Conservation (phyloP, 2,113 vertebrate species). For the Lophochroa leadbeateri region DNA sequence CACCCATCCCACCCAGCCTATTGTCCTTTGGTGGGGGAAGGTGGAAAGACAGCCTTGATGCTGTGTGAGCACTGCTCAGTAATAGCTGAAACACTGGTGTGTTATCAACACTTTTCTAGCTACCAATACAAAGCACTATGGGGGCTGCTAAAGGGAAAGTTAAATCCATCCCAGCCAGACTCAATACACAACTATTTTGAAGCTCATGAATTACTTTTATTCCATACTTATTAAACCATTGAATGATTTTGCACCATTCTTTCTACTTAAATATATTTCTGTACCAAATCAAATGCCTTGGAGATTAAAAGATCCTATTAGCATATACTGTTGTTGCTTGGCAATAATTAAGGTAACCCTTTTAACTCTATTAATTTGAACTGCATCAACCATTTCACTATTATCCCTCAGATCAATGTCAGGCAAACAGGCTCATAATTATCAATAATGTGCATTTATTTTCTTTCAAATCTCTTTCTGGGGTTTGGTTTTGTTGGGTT, state of each 20-base stretch:
- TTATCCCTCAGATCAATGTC: not conserved
- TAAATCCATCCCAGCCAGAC: not conserved
- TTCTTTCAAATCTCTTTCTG: not conserved
- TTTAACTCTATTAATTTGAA: conserved; percentile 34
- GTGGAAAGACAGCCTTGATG: not conserved
- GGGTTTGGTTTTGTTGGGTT: not conserved
- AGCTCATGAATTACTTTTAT: not conserved
- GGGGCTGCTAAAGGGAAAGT: not conserved
- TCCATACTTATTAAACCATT: not conserved
- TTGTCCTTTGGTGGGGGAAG: rapidly evolving
- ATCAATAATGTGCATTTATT: not conserved
- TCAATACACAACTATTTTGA: not conserved
- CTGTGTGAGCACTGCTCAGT: not conserved
- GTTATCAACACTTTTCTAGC: not conserved
- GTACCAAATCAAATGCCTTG: not conserved
- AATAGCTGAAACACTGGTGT: not conserved
- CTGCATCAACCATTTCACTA: not conserved
- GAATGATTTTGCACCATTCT: not conserved
- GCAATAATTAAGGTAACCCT: not conserved
- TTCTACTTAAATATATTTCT: not conserved
- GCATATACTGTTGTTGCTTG: not conserved
- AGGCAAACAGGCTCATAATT: not conserved
- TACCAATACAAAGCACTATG: not conserved
- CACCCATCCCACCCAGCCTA: not conserved
- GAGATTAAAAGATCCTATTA: not conserved